phyloP scores from a whole-genome alignment of 2,113 vertebrate species.

The Sinocyclocheilus maitianheensis region DNA sequence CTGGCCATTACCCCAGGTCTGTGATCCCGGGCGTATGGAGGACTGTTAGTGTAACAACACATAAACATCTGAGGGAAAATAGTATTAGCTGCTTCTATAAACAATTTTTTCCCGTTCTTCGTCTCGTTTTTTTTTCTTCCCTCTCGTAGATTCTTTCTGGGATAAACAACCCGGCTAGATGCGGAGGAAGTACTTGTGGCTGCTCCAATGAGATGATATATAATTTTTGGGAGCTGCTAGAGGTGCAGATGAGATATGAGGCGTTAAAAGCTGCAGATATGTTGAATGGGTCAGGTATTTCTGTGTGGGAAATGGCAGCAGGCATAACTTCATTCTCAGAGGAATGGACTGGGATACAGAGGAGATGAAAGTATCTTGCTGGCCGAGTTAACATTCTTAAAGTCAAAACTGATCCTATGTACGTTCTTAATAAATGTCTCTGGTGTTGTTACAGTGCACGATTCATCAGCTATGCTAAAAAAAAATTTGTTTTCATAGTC shows the following conservation, averaged over 20 bases:
- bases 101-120: background rate
- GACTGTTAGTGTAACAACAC: conserved; percentile 42
- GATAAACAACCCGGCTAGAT: conserved; percentile 37
- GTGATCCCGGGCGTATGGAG: conserved; percentile 14
- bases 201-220: conserved; percentile 18
- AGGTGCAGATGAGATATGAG: conserved; percentile 18
- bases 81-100: conserved; percentile 24
- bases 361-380: background rate
- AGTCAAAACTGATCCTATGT: background rate
- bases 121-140: background rate
- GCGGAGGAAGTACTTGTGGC: conserved; percentile 7
- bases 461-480: background rate
- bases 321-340: conserved; percentile 7
- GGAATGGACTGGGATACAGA: background rate
- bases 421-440: background rate
- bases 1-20: conserved; percentile 37
- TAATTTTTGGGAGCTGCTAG: conserved; percentile 8
- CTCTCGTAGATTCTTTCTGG: background rate
- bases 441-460: background rate
- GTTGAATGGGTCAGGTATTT: conserved; percentile 16
- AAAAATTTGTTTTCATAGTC: background rate
- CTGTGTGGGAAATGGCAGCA: conserved; percentile 15
- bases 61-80: conserved; percentile 44
- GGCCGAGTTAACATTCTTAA: background rate
- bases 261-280: conserved; percentile 14